Evolutionary conservation across 2,113 vertebrate genomes (phyloP).

Genomic region (Phyllostomus hastatus): DNA sequence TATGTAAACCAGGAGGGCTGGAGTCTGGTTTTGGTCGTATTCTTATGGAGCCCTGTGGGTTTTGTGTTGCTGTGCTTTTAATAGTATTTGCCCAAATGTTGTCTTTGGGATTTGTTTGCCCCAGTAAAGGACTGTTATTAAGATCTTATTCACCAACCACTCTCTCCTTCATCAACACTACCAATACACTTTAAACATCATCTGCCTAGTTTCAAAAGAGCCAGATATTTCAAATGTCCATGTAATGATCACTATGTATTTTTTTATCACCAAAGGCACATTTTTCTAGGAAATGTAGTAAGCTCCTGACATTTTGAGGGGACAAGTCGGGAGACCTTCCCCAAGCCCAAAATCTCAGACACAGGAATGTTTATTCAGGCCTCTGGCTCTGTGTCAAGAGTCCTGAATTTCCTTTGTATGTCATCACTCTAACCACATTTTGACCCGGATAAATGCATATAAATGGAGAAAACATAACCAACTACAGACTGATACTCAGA

Average conservation of each 20-base stretch:
- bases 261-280: not conserved
- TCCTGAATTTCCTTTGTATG: conserved; percentile 53
- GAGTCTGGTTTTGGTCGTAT: not conserved
- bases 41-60: not conserved
- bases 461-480: conserved; percentile 54
- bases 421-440: conserved; percentile 64
- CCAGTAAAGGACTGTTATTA: not conserved
- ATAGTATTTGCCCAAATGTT: not conserved
- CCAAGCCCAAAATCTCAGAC: conserved; percentile 56
- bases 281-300: conserved; percentile 43
- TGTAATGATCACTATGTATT: not conserved
- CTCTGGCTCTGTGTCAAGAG: conserved; percentile 59
- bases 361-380: conserved; percentile 57
- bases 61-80: not conserved
- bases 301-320: conserved; percentile 40
- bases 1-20: not conserved
- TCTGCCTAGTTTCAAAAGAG: conserved; percentile 3
- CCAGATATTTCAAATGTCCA: not conserved
- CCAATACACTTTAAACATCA: not conserved
- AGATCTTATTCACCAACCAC: not conserved
- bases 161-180: not conserved
- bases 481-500: conserved; percentile 11
- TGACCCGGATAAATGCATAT: conserved; percentile 53
- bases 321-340: conserved; percentile 29
- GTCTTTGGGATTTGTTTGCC: not conserved